These are phyloP conservation scores for Ageneiosus marmoratus DNA, from an alignment of 2,113 vertebrate species.

Conservation along the genomic window DNA sequence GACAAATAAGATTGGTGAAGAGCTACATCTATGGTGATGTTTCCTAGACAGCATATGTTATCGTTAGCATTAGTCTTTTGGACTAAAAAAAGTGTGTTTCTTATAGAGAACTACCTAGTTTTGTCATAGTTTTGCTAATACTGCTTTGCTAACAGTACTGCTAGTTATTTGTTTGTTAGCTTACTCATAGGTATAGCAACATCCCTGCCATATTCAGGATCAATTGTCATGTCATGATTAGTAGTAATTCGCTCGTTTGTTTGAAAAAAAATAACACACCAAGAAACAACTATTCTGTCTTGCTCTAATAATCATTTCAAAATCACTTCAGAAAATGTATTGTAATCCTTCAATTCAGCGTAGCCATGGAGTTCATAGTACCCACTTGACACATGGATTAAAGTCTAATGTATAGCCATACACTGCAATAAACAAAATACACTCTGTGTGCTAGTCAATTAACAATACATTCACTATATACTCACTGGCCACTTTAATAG, in stretches of 20 bases:
- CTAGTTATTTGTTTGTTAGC: not conserved
- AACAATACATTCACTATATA: too few species aligned
- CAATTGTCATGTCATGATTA: too few species aligned
- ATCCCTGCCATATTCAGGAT: not conserved
- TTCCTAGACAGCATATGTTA: not conserved
- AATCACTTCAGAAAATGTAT: not conserved
- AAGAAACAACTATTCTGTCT: too few species aligned
- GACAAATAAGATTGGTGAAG: not conserved
- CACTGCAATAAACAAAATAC: not conserved
- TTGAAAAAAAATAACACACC: too few species aligned
- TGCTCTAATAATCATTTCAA: not conserved
- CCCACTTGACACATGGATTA: not conserved
- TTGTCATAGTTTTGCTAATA: not conserved
- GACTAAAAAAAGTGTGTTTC: not conserved
- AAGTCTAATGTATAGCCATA: not conserved
- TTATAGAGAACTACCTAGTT: not conserved
- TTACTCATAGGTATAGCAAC: not conserved
- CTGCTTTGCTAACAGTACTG: not conserved
- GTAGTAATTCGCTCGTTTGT: too few species aligned
- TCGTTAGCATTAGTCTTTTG: not conserved
- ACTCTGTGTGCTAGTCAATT: not conserved
- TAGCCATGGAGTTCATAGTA: not conserved
- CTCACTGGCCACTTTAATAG: too few species aligned
- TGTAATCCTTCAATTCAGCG: not conserved
- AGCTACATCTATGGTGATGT: not conserved